A percentile compares a stretch with the other conserved stretches of the same genome.
Evolutionary conservation across 1,140 invertebrate species (phyloP).

Genomic region (Brachionus rubens): DNA sequence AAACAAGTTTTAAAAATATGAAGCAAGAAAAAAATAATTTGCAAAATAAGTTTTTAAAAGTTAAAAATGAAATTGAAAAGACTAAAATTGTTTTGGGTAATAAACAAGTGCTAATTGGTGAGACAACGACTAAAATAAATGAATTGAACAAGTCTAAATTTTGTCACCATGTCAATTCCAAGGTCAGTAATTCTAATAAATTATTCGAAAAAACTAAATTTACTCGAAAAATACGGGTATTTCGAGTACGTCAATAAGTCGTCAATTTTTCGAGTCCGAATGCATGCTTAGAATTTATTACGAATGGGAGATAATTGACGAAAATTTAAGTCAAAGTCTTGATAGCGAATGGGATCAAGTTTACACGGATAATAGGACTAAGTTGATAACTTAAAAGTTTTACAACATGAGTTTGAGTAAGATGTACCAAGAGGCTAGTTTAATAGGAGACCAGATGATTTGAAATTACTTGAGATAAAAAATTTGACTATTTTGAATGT

Average conservation of each 20-base stretch:
- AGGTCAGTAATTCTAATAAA: too few species aligned
- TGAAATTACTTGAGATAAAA: background rate
- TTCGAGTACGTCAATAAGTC: background rate
- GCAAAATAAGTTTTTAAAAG: too few species aligned
- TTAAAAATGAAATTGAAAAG: too few species aligned
- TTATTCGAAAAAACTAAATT: too few species aligned
- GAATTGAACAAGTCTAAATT: too few species aligned
- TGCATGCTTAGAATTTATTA: constrained; percentile 14
- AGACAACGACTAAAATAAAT: too few species aligned
- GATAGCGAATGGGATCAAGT: constrained; percentile 3
- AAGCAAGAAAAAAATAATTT: too few species aligned
- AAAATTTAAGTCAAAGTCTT: background rate
- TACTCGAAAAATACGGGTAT: too few species aligned
- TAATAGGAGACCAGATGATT: background rate
- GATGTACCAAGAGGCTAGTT: constrained; percentile 6
- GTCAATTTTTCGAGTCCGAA: background rate
- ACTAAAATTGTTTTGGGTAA: too few species aligned
- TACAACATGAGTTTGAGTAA: constrained; percentile 10
- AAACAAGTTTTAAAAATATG: too few species aligned
- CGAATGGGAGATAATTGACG: constrained; percentile 35
- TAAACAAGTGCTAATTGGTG: too few species aligned
- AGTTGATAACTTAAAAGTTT: constrained; percentile 18
- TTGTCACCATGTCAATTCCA: too few species aligned
- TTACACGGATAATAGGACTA: background rate
- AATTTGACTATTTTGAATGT: background rate